Evolutionary conservation across 2,888 invertebrate species (phyloP).

Genomic region (Actias luna): DNA sequence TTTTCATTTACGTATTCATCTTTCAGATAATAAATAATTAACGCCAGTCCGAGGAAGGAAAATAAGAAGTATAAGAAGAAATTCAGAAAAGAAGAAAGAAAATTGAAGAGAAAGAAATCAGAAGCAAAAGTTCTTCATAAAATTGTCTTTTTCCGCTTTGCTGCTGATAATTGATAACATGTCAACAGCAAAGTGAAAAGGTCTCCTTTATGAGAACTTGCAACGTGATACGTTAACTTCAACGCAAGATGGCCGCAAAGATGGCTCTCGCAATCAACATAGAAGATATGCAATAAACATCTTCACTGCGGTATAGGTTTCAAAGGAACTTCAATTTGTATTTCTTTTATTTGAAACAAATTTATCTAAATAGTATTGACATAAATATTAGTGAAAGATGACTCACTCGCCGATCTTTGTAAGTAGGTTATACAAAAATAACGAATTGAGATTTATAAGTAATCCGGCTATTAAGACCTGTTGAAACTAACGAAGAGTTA

Average conservation of each 20-base stretch:
- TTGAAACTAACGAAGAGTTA: neutral
- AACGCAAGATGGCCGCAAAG: neutral
- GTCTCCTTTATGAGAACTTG: constrained; percentile 80
- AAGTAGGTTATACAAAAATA: neutral
- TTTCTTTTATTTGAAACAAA: neutral
- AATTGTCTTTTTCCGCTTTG: constrained; percentile 83
- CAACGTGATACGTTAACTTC: constrained; percentile 35
- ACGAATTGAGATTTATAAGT: neutral
- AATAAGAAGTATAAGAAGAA: neutral
- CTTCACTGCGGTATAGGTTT: neutral
- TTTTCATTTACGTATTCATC: neutral
- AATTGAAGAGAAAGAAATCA: constrained; percentile 10
- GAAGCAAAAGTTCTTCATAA: constrained; percentile 71
- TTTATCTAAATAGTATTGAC: neutral
- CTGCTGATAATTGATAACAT: constrained; percentile 71
- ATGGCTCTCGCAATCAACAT: neutral
- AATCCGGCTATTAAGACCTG: neutral
- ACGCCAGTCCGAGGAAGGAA: too few species aligned
- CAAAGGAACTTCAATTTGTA: neutral
- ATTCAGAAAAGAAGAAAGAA: neutral
- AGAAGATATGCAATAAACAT: neutral
- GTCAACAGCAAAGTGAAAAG: constrained; percentile 83
- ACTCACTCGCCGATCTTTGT: neutral
- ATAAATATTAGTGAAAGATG: neutral
- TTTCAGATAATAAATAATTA: constrained; percentile 10